These are phyloP conservation scores for Galbula dea DNA, from an alignment of 2,113 vertebrate species.

Conservation along the genomic window DNA sequence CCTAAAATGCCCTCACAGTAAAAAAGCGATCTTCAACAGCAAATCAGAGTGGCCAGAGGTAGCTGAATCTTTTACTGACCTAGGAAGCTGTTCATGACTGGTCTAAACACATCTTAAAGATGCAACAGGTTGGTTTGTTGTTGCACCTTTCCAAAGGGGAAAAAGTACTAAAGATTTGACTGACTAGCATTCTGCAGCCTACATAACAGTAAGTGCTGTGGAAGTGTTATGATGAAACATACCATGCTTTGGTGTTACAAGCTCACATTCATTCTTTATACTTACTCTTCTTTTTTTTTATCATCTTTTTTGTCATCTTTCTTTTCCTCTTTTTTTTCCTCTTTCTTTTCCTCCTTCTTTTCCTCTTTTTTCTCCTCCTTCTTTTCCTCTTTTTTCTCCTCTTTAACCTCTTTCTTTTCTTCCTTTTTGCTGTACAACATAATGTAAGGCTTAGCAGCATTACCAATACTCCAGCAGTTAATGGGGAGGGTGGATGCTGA, in stretches of 20 bases:
- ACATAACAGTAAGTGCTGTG: accelerated
- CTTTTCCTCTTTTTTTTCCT: slow-evolving; percentile 74
- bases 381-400: slow-evolving; percentile 79
- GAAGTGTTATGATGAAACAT: background rate
- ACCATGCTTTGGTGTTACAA: background rate
- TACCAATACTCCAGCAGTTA: background rate
- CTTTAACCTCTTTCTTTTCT: slow-evolving; percentile 77
- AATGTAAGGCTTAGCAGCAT: slow-evolving; percentile 40
- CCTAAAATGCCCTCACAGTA: background rate
- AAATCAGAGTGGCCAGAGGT: background rate
- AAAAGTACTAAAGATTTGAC: background rate
- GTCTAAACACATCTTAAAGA: background rate
- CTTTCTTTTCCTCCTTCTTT: slow-evolving; percentile 72
- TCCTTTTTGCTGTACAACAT: slow-evolving; percentile 83
- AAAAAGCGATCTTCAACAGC: background rate
- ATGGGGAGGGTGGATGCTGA: background rate
- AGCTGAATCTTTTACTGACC: background rate
- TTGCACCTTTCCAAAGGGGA: background rate
- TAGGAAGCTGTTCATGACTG: background rate
- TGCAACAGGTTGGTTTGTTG: background rate
- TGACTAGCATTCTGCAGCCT: background rate
- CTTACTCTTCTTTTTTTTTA: slow-evolving; percentile 73
- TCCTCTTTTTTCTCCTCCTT: slow-evolving; percentile 67
- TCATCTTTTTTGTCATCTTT: slow-evolving; percentile 81
- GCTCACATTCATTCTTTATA: slow-evolving; percentile 26